These are phyloP conservation scores for Aphidius colemani DNA, from an alignment of 2,888 invertebrate genomes.

Conservation along the genomic window DNA sequence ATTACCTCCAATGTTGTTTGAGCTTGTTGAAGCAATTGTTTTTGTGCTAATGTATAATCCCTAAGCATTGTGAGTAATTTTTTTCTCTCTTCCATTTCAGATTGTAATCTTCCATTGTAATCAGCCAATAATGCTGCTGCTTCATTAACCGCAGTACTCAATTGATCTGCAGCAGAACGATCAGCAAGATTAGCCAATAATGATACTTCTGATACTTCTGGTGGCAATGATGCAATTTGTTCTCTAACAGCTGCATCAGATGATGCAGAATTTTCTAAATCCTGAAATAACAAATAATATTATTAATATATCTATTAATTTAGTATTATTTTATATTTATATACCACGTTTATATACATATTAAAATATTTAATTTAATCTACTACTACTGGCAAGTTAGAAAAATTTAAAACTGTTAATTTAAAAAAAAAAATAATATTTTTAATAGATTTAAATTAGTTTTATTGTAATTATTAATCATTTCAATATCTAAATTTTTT, in stretches of 20 bases:
- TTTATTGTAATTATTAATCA: constrained; percentile 28
- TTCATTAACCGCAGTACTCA: constrained; percentile 84
- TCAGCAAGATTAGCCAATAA: constrained; percentile 84
- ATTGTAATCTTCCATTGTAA: constrained; percentile 84
- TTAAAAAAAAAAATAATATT: too few species aligned
- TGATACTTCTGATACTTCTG: constrained; percentile 91
- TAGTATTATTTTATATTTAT: background rate
- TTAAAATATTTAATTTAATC: too few species aligned
- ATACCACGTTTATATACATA: too few species aligned
- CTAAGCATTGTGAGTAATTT: constrained; percentile 84
- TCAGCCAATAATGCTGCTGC: constrained; percentile 85
- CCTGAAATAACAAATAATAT: constrained; percentile 63
- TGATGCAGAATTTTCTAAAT: constrained; percentile 92
- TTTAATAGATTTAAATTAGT: background rate
- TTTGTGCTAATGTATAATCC: constrained; percentile 86
- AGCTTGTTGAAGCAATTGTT: constrained; percentile 82
- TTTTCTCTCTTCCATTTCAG: constrained; percentile 88
- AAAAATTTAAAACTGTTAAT: background rate
- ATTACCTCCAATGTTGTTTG: constrained; percentile 84
- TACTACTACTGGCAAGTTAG: background rate
- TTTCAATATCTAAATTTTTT: constrained; percentile 44
- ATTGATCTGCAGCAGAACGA: constrained; percentile 77
- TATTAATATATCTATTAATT: constrained; percentile 8
- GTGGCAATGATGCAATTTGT: constrained; percentile 90
- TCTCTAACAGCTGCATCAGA: constrained; percentile 92